These are phyloP conservation scores for Limnodromus scolopaceus DNA, from an alignment of 2,797 vertebrate genomes.

Conservation along the genomic window DNA sequence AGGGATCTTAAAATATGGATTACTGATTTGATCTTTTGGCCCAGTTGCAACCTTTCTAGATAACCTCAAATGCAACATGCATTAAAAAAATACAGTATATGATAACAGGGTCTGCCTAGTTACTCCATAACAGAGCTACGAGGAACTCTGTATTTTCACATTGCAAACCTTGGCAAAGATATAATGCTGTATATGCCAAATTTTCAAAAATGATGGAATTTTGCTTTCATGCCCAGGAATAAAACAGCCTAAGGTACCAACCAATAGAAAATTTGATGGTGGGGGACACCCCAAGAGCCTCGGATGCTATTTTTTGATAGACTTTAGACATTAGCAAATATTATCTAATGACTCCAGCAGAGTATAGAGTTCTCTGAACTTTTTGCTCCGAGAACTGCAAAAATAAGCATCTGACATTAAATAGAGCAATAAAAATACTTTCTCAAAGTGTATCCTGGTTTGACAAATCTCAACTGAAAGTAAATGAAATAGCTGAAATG, in stretches of 20 bases:
- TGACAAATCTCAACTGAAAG: conserved; percentile 16
- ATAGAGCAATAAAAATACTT: not conserved
- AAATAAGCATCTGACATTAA: not conserved
- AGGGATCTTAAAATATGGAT: not conserved
- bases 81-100: conserved; percentile 34
- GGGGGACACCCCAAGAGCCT: not conserved
- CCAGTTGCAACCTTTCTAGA: conserved; percentile 14
- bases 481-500: conserved; percentile 55
- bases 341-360: not conserved
- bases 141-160: conserved; percentile 58
- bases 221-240: conserved; percentile 39
- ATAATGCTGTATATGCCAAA: conserved; percentile 36
- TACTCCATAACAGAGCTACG: conserved; percentile 30
- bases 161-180: conserved; percentile 64
- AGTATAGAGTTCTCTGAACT: not conserved
- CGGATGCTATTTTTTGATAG: not conserved
- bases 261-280: not conserved
- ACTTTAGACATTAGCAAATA: not conserved
- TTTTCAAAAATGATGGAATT: conserved; percentile 41
- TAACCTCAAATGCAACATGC: conserved; percentile 37
- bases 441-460: conserved; percentile 1
- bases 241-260: conserved; percentile 32
- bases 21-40: conserved; percentile 26
- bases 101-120: conserved; percentile 42
- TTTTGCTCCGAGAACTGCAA: not conserved